Conservation (phyloP, 2,888 invertebrate species). For the Acleris laterana region DNA sequence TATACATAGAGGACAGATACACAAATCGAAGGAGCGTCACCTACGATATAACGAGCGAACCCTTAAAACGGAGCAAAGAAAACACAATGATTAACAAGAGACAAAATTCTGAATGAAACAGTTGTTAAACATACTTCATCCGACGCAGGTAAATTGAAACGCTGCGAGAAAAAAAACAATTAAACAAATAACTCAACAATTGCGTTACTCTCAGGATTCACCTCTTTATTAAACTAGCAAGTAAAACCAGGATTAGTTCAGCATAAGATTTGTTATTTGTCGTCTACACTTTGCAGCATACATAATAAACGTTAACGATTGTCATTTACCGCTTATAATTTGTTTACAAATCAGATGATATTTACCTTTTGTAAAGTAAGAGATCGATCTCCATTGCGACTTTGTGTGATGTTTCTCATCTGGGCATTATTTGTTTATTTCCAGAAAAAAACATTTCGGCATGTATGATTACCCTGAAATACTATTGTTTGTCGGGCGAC, state of each 20-base stretch:
- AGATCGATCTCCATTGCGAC: constrained; percentile 32
- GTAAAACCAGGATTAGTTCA: constrained; percentile 31
- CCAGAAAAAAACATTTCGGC: constrained; percentile 31
- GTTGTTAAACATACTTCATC: constrained; percentile 12
- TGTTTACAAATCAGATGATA: constrained; percentile 32
- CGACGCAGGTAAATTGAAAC: not conserved
- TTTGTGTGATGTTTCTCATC: constrained; percentile 26
- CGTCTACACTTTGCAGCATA: constrained; percentile 31
- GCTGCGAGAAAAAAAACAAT: constrained; percentile 2
- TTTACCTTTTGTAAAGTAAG: constrained; percentile 36
- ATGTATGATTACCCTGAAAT: constrained; percentile 36
- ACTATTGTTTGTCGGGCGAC: constrained; percentile 28
- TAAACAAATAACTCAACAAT: not conserved
- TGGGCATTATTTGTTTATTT: constrained; percentile 31
- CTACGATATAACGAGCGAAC: constrained; percentile 21
- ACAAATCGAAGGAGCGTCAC: constrained; percentile 11
- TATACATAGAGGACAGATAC: constrained; percentile 21
- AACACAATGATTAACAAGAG: not conserved
- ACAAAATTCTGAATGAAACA: constrained; percentile 3
- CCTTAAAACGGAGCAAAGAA: constrained; percentile 11
- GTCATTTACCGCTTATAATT: constrained; percentile 33
- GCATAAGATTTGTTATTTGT: constrained; percentile 26
- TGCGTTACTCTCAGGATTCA: constrained; percentile 20
- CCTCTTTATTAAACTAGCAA: constrained; percentile 9
- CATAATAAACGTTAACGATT: constrained; percentile 30